These are phyloP conservation scores for Hylomyscus alleni DNA, from an alignment of 2,797 vertebrate genomes.

Conservation along the genomic window DNA sequence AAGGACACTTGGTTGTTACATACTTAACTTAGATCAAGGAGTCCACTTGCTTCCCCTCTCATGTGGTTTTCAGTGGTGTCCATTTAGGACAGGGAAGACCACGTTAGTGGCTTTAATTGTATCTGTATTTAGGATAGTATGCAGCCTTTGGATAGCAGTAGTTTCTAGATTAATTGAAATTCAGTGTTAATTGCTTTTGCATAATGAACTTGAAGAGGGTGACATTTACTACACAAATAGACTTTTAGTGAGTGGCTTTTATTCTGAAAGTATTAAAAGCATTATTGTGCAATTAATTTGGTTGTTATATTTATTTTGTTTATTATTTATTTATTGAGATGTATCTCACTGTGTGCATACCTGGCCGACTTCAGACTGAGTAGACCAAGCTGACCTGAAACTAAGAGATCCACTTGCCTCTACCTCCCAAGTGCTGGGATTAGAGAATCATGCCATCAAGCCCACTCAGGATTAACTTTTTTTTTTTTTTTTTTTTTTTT, in stretches of 20 bases:
- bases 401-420: neutral
- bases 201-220: neutral
- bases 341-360: neutral
- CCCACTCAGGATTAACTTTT: slow-evolving; percentile 55
- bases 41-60: neutral
- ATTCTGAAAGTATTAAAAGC: slow-evolving; percentile 52
- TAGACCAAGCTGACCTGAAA: neutral
- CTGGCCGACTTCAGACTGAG: neutral
- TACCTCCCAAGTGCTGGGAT: neutral
- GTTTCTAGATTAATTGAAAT: slow-evolving; percentile 27
- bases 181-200: neutral
- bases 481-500: too few species aligned
- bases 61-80: neutral
- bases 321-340: neutral
- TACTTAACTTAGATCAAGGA: neutral
- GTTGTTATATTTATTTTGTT: neutral
- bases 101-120: neutral
- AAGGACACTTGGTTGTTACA: neutral
- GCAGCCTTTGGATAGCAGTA: neutral
- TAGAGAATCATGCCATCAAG: neutral
- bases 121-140: neutral
- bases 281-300: slow-evolving; percentile 58
- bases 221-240: slow-evolving; percentile 56
- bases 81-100: neutral
- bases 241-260: slow-evolving; percentile 40